Percentiles rank a stretch among this genome's conserved stretches.
These are phyloP conservation scores for Pyrocoelia pectoralis DNA, from an alignment of 2,888 invertebrate genomes.

Conservation along the genomic window DNA sequence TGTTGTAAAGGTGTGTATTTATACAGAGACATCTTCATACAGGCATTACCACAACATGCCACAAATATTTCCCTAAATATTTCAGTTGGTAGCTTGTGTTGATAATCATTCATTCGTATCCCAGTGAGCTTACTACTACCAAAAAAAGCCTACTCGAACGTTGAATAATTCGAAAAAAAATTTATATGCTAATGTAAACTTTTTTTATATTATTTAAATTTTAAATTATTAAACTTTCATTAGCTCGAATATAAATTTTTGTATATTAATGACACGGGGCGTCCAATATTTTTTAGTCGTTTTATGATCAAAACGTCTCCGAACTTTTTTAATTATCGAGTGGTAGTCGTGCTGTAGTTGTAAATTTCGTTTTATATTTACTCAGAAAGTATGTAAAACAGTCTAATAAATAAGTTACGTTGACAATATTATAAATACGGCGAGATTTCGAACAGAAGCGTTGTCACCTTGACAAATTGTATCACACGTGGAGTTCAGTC, in stretches of 20 bases:
- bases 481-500: constrained; percentile 47
- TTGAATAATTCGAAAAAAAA: not conserved
- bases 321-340: not conserved
- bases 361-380: constrained; percentile 35
- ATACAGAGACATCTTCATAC: constrained; percentile 38
- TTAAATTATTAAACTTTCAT: constrained; percentile 1
- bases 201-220: not conserved
- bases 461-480: constrained; percentile 59
- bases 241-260: not conserved
- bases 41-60: constrained; percentile 49
- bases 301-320: not conserved
- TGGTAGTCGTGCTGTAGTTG: constrained; percentile 37
- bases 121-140: constrained; percentile 27
- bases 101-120: constrained; percentile 36
- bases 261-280: not conserved
- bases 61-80: constrained; percentile 51
- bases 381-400: constrained; percentile 49
- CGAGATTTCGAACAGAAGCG: constrained; percentile 55
- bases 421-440: constrained; percentile 54
- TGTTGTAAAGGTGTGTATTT: constrained; percentile 29
- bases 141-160: not conserved
- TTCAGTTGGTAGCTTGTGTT: constrained; percentile 46
- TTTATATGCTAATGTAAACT: not conserved
- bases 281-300: not conserved
- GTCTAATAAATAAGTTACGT: constrained; percentile 49